phyloP scores from a whole-genome alignment of 2,113 vertebrate species.

The Coptodon bakossiorum region DNA sequence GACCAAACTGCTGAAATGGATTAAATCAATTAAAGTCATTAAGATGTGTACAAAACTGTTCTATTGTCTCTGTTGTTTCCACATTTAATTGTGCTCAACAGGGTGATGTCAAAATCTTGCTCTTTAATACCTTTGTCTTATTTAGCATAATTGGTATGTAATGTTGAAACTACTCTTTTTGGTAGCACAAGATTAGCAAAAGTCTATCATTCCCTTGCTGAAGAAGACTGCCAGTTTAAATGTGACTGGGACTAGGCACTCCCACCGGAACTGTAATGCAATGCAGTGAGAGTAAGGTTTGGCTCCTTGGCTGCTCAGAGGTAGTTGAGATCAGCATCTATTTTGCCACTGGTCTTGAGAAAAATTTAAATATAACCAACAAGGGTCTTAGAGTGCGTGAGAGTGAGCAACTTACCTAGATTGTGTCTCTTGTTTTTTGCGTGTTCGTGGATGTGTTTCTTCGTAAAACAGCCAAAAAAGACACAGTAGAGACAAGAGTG shows the following conservation, averaged over 20 bases:
- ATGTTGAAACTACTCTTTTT: background rate
- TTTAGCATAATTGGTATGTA: conserved; percentile 15
- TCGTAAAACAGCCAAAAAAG: conserved; percentile 98
- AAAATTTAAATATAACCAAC: background rate
- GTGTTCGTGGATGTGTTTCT: conserved; percentile 99
- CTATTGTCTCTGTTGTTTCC: background rate
- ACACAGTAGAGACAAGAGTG: conserved; percentile 99
- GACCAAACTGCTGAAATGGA: conserved; percentile 28
- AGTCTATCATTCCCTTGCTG: background rate
- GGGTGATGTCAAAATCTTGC: conserved; percentile 4
- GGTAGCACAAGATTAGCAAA: conserved; percentile 14
- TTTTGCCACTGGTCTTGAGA: background rate
- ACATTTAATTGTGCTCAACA: background rate
- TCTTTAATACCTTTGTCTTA: conserved; percentile 6
- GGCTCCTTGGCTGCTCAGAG: background rate
- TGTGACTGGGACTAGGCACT: conserved; percentile 29
- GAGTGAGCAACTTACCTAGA: conserved; percentile 81
- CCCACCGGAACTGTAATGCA: conserved; percentile 13
- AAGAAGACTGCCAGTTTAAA: conserved; percentile 7
- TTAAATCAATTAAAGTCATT: conserved; percentile 29
- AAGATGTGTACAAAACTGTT: background rate
- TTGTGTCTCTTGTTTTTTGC: conserved; percentile 98
- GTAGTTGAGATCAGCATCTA: background rate
- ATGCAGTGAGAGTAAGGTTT: background rate
- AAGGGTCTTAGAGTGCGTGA: background rate